A percentile compares a stretch with the other conserved stretches of the same genome.
Conservation (phyloP, 2,888 invertebrate genomes). For the Diarsia mendica region DNA sequence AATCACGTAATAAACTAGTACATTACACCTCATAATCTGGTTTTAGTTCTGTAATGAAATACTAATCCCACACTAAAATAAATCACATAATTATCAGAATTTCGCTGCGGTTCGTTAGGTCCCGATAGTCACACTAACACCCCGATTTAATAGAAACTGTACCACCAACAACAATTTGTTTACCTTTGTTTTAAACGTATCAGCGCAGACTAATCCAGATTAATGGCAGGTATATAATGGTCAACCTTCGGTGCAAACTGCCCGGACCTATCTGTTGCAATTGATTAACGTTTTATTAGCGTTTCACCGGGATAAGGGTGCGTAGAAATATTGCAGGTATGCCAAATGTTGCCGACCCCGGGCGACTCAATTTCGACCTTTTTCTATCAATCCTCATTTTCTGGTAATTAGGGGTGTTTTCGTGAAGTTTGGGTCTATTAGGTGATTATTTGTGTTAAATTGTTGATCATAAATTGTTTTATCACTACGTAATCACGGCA, state of each 20-base stretch:
- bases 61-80: slow-evolving; percentile 27
- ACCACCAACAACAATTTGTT: slow-evolving; percentile 62
- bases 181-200: slow-evolving; percentile 62
- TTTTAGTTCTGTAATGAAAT: slow-evolving; percentile 31
- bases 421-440: slow-evolving; percentile 8
- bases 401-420: slow-evolving; percentile 15
- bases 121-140: slow-evolving; percentile 36
- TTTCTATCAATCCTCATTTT: slow-evolving; percentile 53
- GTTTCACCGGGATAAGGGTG: slow-evolving; percentile 48
- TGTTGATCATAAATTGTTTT: neutral
- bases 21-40: slow-evolving; percentile 13
- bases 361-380: slow-evolving; percentile 35
- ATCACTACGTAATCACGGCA: neutral
- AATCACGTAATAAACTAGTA: slow-evolving; percentile 12
- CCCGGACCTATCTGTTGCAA: slow-evolving; percentile 53
- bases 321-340: slow-evolving; percentile 55
- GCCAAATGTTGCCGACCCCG: slow-evolving; percentile 35
- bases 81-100: slow-evolving; percentile 40
- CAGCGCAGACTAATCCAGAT: slow-evolving; percentile 67
- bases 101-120: slow-evolving; percentile 26
- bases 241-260: slow-evolving; percentile 55
- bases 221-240: slow-evolving; percentile 61
- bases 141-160: slow-evolving; percentile 57
- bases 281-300: slow-evolving; percentile 67
- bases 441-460: slow-evolving; percentile 17